phyloP scores from a whole-genome alignment of 2,797 vertebrate genomes.

The Triplophysa yarkandensis region DNA sequence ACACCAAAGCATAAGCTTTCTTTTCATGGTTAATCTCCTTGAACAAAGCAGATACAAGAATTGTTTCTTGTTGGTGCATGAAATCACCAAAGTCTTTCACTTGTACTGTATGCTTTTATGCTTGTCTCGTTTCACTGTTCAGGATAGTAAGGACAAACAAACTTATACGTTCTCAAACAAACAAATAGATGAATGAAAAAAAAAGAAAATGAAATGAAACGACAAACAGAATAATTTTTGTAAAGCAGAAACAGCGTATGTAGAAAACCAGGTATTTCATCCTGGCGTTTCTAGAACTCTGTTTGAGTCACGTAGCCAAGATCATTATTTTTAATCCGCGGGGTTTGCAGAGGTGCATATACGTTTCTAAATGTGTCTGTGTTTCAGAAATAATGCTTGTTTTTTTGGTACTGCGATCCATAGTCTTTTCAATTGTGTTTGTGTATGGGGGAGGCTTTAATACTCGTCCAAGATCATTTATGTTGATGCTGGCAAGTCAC shows the following conservation, averaged over 20 bases:
- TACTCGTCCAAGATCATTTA: background rate
- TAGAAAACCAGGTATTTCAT: background rate
- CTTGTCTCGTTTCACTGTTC: background rate
- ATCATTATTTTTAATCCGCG: slow-evolving; percentile 5
- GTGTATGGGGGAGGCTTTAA: background rate
- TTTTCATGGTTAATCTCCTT: slow-evolving; percentile 15
- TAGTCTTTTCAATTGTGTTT: background rate
- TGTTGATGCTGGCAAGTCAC: background rate
- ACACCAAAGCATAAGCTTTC: slow-evolving; percentile 16
- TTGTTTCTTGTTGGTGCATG: background rate
- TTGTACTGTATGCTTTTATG: background rate
- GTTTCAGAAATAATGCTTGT: slow-evolving; percentile 2
- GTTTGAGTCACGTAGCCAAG: background rate
- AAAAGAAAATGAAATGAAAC: background rate
- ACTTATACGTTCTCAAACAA: background rate
- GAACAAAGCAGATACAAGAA: slow-evolving; percentile 18
- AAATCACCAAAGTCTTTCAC: background rate
- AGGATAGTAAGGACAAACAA: background rate
- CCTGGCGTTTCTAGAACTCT: background rate
- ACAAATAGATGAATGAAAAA: background rate
- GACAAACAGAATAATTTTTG: background rate
- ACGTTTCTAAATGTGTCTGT: background rate
- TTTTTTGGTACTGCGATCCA: background rate
- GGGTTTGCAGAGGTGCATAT: background rate
- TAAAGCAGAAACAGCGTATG: background rate